Percentiles rank a stretch among this genome's conserved stretches.
Evolutionary conservation across 2,888 invertebrate species (phyloP).

Genomic region (Phyto melanocephala): DNA sequence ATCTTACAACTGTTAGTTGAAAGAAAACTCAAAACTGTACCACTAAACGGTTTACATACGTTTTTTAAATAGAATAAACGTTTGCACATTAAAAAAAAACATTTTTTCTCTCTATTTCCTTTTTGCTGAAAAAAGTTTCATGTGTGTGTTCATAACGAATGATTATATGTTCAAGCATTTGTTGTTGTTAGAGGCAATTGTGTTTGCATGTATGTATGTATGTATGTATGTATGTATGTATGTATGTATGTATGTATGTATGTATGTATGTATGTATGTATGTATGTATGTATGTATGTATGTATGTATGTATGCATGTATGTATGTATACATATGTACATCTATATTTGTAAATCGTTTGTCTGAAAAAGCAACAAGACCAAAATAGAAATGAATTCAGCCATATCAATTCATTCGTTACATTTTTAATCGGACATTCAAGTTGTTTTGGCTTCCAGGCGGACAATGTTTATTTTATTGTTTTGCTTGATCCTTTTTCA

Average conservation of each 20-base stretch:
- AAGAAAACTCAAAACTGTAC: too few species aligned
- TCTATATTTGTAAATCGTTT: neutral
- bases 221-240: neutral
- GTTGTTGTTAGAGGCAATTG: too few species aligned
- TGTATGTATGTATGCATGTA: neutral
- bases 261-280: neutral
- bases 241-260: neutral
- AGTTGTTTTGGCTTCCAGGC: neutral
- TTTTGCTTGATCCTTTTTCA: neutral
- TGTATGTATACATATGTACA: neutral
- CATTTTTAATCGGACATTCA: neutral
- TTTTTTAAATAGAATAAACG: too few species aligned
- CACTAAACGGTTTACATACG: too few species aligned
- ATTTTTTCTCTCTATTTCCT: too few species aligned
- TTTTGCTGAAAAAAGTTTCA: too few species aligned
- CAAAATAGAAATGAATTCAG: constrained; percentile 17
- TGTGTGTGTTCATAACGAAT: too few species aligned
- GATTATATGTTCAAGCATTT: too few species aligned
- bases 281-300: neutral
- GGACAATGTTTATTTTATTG: neutral
- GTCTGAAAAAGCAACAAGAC: neutral
- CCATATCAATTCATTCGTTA: neutral
- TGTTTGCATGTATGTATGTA: neutral
- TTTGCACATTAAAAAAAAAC: too few species aligned
- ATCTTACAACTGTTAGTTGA: too few species aligned